These are phyloP conservation scores for Rhinoderma darwinii DNA, from an alignment of 2,113 vertebrate genomes.

Conservation along the genomic window DNA sequence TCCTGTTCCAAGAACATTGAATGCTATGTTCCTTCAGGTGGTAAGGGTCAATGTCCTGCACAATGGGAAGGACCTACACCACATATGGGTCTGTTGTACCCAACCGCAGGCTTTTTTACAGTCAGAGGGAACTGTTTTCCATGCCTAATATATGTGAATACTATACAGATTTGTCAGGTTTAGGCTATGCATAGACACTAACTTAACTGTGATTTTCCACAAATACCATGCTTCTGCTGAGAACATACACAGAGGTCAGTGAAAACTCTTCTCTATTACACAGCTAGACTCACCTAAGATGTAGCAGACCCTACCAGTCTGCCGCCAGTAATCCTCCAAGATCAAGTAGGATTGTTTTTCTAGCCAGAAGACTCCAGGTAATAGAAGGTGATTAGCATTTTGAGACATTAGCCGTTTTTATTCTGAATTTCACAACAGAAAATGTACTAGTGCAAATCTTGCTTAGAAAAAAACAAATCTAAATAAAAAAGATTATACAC, in stretches of 20 bases:
- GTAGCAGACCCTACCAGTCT: not conserved
- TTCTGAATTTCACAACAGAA: not conserved
- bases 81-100: not conserved
- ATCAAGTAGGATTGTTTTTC: not conserved
- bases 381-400: constrained; percentile 13
- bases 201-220: not conserved
- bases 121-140: not conserved
- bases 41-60: no score
- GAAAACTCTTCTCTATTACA: not conserved
- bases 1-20: no score
- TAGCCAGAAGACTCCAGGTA: constrained; percentile 21
- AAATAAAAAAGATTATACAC: no score
- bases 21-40: no score
- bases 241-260: not conserved
- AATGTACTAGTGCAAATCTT: no score
- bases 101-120: not conserved
- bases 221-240: not conserved
- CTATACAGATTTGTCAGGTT: not conserved
- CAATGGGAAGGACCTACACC: not conserved
- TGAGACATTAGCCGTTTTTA: not conserved
- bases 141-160: no score
- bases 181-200: not conserved
- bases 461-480: not conserved
- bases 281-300: not conserved
- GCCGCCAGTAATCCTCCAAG: constrained; percentile 20